These are phyloP conservation scores for Tricholaema leucomelas DNA, from an alignment of 2,113 vertebrate genomes.

Conservation along the genomic window DNA sequence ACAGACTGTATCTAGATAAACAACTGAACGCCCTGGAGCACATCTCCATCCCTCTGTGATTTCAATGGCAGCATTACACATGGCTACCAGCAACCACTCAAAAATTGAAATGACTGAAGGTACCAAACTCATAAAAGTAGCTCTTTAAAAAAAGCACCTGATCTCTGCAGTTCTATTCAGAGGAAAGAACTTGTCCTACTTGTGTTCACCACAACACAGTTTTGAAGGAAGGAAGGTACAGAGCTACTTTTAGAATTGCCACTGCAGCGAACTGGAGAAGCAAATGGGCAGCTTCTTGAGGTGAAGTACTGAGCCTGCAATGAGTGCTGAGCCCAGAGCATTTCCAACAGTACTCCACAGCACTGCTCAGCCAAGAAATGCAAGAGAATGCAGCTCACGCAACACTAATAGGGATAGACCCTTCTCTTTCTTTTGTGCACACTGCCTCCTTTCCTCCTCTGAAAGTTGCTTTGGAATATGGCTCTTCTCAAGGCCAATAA, in stretches of 20 bases:
- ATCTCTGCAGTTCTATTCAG: background rate
- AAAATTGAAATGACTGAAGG: background rate
- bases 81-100: background rate
- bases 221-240: background rate
- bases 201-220: background rate
- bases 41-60: background rate
- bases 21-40: background rate
- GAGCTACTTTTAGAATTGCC: background rate
- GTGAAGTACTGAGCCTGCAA: slow-evolving; percentile 10
- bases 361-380: slow-evolving; percentile 5
- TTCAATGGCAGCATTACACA: background rate
- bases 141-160: background rate
- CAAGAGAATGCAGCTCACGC: slow-evolving; percentile 1
- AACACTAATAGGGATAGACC: background rate
- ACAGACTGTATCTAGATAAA: background rate
- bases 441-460: slow-evolving; percentile 25
- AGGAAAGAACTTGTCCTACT: background rate
- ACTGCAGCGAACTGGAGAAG: background rate
- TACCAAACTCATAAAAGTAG: background rate
- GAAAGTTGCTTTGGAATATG: slow-evolving; percentile 23
- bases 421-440: background rate
- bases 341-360: background rate
- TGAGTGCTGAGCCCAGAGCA: slow-evolving; percentile 5
- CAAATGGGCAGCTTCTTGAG: background rate
- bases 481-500: slow-evolving; percentile 49